Evolutionary conservation across 1,140 invertebrate genomes (phyloP), one percentile per base, ranked within the genome.

Genomic region (Agrypnia vestita): DNA sequence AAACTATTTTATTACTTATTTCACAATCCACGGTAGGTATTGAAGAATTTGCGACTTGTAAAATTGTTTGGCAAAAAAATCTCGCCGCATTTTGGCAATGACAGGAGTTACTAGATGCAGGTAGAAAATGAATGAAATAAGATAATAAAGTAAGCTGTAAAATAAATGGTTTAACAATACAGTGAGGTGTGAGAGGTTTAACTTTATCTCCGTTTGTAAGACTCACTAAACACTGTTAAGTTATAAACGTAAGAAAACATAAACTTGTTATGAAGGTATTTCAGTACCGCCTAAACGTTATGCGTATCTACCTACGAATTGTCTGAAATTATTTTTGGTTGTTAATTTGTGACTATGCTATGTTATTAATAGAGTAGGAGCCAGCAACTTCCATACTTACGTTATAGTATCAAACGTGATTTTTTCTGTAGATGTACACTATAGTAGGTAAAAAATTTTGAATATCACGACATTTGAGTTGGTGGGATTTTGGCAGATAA

Each of bases 111-210:
- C 4, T 51, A 71, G 46, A 13, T 51, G 21, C 47, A 71, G 67
- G 67, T 71, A 69, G n/a, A 46, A 43, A 64, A 19, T 47, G 49
- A 71, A 71, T 17, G 3, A 17, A 53, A 25, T n/a, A 11, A 71
- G 46, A 53, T 71, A 71, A 71, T 71, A 51, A 51, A 71, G 13
- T 71, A 53, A 71, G 67, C 17, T 25, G 67, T 71, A 49, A 71
- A 71, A 12, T 71, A 71, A 71, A 71, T 53, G 46, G 67, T 53
- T 25, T 25, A 51, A 71, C 67, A 51, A 71, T 71, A 71, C 12
- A 71, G 10, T 15, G 19, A 71, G 67, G 67, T 71, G 67, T 71
- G 67, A 71, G 46, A 17, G 47, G 62, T 67, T 25, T 53, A 71
- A 21, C 47, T 71, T 71, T 71, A 21, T 71, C 67, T 51, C 6